Evolutionary conservation across 2,888 invertebrate species (phyloP), one percentile per base, ranked within the genome.

Genomic region (Mimumesa dahlbomi): DNA sequence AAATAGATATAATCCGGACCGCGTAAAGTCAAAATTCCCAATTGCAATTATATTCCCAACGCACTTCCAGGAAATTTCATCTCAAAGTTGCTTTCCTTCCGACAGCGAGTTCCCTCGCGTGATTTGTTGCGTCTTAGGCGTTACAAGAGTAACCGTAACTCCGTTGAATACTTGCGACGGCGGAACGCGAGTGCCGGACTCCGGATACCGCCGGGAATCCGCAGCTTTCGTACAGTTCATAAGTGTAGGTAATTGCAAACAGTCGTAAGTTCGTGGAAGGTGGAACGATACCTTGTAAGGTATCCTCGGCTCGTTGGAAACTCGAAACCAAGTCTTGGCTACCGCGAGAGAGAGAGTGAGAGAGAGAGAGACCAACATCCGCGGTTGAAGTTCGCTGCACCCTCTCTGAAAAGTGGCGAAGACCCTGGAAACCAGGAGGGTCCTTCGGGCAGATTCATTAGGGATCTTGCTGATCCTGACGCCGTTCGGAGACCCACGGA

Each of bases 391-490:
- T 82, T 78, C 75, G 77, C 74, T 70, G 61, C 61, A 61, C 73
- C 69, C 74, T 54, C 73, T 63, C 71, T 18, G 40, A 70, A 81
- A 81, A 83, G 73, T 71, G 75, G 73, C 59, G 69, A 59, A 70
- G 46, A 77, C 77, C 81, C 22, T n/a, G 43, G 11, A 11, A 11
- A 13, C 50, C 22, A 13, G 34, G 50, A 76, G 82, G 79, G 79
- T 81, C 80, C 77, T 81, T 77, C 77, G 73, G 56, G 68, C 63
- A 75, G 84, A 86, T 86, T 86, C 86, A 86, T 86, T 86, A 86
- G 84, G 86, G 84, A 86, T 85, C 84, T 85, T 81, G 81, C 84
- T 82, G 84, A 85, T 85, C 85, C 84, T 69, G 83, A 83, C 77
- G 69, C 73, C 75, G 74, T 83, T 84, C 73, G 74, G 82, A 73